Conservation (phyloP, 2,888 invertebrate species). For the Druceiella hillmani region DNA sequence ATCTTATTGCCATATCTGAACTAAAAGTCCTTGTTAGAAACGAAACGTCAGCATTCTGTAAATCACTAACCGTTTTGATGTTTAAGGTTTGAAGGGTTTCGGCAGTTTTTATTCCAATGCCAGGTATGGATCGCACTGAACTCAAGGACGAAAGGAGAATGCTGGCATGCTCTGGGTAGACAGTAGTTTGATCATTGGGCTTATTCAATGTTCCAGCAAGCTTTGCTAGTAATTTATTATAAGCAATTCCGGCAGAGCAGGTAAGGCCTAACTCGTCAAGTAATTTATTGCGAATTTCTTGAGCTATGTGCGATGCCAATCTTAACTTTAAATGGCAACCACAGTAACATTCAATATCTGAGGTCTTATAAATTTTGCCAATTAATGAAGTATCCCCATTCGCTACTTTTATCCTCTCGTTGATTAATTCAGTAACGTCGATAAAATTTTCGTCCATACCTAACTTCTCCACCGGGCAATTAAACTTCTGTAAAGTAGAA, state of each 20-base stretch:
- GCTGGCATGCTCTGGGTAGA: conserved; percentile 64
- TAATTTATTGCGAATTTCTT: conserved; percentile 67
- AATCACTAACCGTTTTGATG: conserved; percentile 60
- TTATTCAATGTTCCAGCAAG: conserved; percentile 67
- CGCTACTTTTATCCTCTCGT: conserved; percentile 39
- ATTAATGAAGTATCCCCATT: conserved; percentile 33
- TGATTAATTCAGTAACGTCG: conserved; percentile 68
- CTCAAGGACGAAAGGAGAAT: conserved; percentile 61
- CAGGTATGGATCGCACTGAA: conserved; percentile 61
- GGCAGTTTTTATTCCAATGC: conserved; percentile 68
- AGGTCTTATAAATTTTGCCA: conserved; percentile 55
- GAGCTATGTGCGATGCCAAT: conserved; percentile 68
- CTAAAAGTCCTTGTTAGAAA: conserved; percentile 60
- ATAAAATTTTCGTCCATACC: conserved; percentile 84
- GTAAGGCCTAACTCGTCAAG: conserved; percentile 66
- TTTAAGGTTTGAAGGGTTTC: conserved; percentile 60
- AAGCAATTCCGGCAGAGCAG: conserved; percentile 76
- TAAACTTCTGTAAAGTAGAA: conserved; percentile 63
- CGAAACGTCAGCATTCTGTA: conserved; percentile 57
- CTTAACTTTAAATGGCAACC: conserved; percentile 67
- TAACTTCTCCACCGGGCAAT: conserved; percentile 69
- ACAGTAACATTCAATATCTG: conserved; percentile 60
- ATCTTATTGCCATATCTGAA: conserved; percentile 60
- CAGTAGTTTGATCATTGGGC: conserved; percentile 77
- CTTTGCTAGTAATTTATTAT: conserved; percentile 81